Percentiles rank a stretch among this genome's conserved stretches.
Conservation (phyloP, 2,888 invertebrate genomes). For the Cremastinae sp. region DNA sequence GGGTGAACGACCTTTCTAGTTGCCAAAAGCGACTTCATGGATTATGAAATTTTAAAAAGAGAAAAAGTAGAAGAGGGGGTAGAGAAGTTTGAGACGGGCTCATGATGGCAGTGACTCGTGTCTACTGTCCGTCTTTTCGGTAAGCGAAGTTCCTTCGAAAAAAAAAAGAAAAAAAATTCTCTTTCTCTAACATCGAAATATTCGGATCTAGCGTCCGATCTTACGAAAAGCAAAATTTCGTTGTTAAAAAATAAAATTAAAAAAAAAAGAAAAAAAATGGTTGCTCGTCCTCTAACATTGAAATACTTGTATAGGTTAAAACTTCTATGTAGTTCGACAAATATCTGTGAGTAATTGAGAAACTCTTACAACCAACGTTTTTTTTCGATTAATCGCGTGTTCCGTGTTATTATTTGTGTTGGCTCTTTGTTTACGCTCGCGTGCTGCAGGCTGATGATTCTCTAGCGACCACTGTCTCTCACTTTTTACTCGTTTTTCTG, state of each 20-base stretch:
- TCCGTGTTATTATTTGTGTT: conserved; percentile 17
- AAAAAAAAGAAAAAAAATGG: conserved; percentile 20
- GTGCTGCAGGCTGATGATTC: conserved; percentile 34
- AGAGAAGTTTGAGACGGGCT: conserved; percentile 24
- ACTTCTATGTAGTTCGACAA: conserved; percentile 49
- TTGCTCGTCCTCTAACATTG: conserved; percentile 48
- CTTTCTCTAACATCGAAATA: conserved; percentile 54
- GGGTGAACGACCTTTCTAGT: conserved; percentile 11
- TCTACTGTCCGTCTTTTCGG: conserved; percentile 24
- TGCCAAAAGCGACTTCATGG: conserved; percentile 21
- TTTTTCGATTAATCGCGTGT: conserved; percentile 24
- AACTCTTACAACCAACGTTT: conserved; percentile 44
- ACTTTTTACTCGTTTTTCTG: conserved; percentile 10
- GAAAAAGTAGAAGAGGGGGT: conserved; percentile 17
- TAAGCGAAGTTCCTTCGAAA: conserved; percentile 27
- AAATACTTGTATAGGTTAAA: conserved; percentile 46
- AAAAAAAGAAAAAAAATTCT: conserved; percentile 16
- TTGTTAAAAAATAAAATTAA: conserved; percentile 26
- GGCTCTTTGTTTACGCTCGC: conserved; percentile 23
- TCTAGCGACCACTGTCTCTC: conserved; percentile 25
- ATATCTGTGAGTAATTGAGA: conserved; percentile 53
- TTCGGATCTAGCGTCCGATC: too few relatives aligned
- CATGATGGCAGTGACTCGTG: conserved; percentile 50
- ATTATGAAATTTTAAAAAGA: conserved; percentile 7
- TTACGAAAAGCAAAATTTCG: too few relatives aligned